These are phyloP conservation scores for Podarcis raffonei DNA, from an alignment of 2,113 vertebrate species.

Conservation along the genomic window DNA sequence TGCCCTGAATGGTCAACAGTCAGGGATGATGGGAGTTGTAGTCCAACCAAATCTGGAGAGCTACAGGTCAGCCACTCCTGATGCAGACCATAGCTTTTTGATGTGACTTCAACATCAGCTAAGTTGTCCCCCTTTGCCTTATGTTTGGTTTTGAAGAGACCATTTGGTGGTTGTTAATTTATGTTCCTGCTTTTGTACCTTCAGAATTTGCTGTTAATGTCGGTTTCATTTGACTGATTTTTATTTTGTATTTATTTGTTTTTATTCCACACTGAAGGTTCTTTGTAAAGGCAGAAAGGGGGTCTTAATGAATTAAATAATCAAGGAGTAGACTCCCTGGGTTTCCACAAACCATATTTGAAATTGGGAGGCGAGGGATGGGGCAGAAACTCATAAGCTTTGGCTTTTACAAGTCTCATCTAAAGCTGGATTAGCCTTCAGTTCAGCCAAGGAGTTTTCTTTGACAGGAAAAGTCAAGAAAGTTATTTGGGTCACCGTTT, in stretches of 20 bases:
- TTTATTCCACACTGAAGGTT: background rate
- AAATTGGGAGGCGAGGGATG: background rate
- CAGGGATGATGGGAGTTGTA: background rate
- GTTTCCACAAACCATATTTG: background rate
- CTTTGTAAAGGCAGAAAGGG: background rate
- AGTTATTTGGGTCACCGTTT: slow-evolving; percentile 6
- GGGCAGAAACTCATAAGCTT: too few species aligned
- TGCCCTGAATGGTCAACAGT: too few species aligned
- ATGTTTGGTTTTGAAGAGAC: background rate
- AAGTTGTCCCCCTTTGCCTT: background rate
- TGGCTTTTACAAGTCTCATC: background rate
- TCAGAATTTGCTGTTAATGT: background rate
- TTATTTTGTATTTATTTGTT: background rate
- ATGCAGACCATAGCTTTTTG: background rate
- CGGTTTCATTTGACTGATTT: background rate
- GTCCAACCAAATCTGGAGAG: too few species aligned
- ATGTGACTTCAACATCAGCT: background rate
- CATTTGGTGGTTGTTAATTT: background rate
- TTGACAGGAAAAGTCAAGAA: background rate
- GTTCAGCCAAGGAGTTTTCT: background rate
- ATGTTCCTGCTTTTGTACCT: background rate
- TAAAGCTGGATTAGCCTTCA: background rate
- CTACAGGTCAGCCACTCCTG: background rate
- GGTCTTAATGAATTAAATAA: background rate
- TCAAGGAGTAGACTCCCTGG: background rate